A percentile compares a stretch with the other conserved stretches of the same genome.
Conservation (phyloP, 1,140 invertebrate species). For the Sogatella furcifera region DNA sequence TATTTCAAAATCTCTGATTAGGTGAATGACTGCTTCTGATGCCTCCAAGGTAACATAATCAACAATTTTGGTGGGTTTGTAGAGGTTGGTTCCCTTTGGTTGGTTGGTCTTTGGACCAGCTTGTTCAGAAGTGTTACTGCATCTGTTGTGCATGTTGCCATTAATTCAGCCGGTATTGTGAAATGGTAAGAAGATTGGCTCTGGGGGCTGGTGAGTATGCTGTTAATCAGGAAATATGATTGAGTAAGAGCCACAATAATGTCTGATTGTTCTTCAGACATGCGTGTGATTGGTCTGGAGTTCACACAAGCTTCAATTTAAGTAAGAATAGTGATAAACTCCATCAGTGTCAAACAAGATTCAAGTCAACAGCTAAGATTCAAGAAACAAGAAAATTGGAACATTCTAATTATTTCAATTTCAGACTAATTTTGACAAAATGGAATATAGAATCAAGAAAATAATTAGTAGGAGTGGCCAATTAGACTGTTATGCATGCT, state of each 20-base stretch:
- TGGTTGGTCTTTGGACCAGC: constrained; percentile 27
- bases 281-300: constrained; percentile 18
- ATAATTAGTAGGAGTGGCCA: too few relatives aligned
- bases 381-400: too few relatives aligned
- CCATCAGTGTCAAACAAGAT: constrained; percentile 21
- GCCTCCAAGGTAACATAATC: too few relatives aligned
- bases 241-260: constrained; percentile 24
- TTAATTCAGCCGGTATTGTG: constrained; percentile 2
- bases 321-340: constrained; percentile 16
- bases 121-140: constrained; percentile 26
- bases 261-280: constrained; percentile 25
- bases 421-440: too few relatives aligned
- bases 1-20: too few relatives aligned
- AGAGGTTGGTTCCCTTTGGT: too few relatives aligned
- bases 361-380: too few relatives aligned
- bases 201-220: not conserved
- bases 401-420: too few relatives aligned
- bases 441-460: too few relatives aligned
- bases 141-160: constrained; percentile 23
- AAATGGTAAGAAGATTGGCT: not conserved
- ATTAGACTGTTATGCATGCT: too few relatives aligned
- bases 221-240: constrained; percentile 30
- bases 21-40: too few relatives aligned
- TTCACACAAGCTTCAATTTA: constrained; percentile 25
- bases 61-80: too few relatives aligned